A percentile compares a stretch with the other conserved stretches of the same genome.
Evolutionary conservation across 2,888 invertebrate genomes (phyloP).

Genomic region (Galerucella pusilla): DNA sequence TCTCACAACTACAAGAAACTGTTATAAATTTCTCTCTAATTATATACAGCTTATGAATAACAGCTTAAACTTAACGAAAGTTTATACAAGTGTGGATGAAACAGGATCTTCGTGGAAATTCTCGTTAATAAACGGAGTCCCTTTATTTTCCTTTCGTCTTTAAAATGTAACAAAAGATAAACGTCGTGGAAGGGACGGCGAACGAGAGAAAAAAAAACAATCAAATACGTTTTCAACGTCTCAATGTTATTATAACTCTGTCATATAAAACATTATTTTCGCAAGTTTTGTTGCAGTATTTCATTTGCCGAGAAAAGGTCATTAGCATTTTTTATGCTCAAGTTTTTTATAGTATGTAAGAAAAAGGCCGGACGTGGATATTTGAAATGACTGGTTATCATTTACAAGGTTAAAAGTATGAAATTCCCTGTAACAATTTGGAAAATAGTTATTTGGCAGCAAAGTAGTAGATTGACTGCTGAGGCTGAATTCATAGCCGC

Average conservation of each 20-base stretch:
- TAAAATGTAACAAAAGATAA: conserved; percentile 17
- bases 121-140: conserved; percentile 25
- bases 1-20: not conserved
- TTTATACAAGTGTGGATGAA: conserved; percentile 29
- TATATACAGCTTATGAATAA: conserved; percentile 34
- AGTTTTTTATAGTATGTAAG: too few relatives aligned
- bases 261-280: not conserved
- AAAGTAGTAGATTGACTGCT: too few relatives aligned
- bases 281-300: not conserved
- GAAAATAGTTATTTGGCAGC: too few relatives aligned
- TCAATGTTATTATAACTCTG: not conserved
- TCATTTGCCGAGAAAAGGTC: not conserved
- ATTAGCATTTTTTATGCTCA: not conserved
- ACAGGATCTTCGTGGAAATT: conserved; percentile 15
- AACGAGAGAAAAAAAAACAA: not conserved
- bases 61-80: conserved; percentile 24
- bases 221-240: not conserved
- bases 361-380: too few relatives aligned
- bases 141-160: conserved; percentile 25
- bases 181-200: not conserved
- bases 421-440: too few relatives aligned
- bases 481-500: too few relatives aligned
- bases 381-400: too few relatives aligned
- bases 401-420: too few relatives aligned
- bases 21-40: conserved; percentile 27